phyloP scores from a whole-genome alignment of 2,113 vertebrate species.

The Boulengeromyrus knoepffleri region DNA sequence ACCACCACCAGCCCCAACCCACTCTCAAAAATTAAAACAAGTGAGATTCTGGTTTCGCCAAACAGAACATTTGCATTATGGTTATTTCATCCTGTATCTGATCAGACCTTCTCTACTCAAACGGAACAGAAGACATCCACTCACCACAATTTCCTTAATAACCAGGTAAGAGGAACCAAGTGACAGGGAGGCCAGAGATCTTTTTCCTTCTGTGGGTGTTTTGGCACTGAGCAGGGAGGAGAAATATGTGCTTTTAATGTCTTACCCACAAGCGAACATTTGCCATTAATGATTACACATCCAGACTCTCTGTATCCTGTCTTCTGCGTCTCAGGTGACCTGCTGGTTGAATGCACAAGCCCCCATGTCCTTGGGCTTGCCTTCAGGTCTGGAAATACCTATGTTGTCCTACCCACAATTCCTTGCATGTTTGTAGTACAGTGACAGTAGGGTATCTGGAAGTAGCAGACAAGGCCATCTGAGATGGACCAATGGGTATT shows the following conservation, averaged over 20 bases:
- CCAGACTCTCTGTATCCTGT: conserved; percentile 28
- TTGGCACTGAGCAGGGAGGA: conserved; percentile 27
- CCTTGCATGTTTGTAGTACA: neutral
- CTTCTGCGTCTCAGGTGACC: neutral
- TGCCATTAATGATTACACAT: conserved; percentile 52
- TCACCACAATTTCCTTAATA: neutral
- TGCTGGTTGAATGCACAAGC: conserved; percentile 13
- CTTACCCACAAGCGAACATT: conserved; percentile 46
- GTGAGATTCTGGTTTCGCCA: neutral
- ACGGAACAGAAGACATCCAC: neutral
- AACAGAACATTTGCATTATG: neutral
- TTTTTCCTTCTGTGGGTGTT: neutral
- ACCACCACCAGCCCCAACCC: neutral
- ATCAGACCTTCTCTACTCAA: neutral
- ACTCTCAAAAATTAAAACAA: neutral
- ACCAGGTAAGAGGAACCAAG: neutral
- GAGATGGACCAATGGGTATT: neutral
- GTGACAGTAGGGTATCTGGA: neutral
- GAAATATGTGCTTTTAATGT: conserved; percentile 43
- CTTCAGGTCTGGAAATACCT: neutral
- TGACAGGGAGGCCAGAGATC: neutral
- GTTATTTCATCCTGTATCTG: neutral
- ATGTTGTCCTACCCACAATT: neutral
- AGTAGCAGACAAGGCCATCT: neutral
- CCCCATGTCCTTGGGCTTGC: neutral